Evolutionary conservation across 2,888 invertebrate genomes (phyloP).

Genomic region (Seira ritae): DNA sequence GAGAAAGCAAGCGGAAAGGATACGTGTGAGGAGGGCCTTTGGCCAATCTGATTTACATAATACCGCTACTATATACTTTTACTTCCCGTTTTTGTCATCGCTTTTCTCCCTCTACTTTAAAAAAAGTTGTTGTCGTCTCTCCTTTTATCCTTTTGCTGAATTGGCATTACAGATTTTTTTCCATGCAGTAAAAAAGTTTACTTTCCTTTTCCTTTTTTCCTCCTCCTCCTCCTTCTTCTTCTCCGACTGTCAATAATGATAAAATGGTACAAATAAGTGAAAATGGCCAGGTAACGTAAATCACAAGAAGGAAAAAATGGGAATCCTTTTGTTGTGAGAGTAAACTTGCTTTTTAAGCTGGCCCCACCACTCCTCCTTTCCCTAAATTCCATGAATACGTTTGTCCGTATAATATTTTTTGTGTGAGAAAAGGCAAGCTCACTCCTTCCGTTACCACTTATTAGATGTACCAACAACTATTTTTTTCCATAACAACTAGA

Average conservation of each 20-base stretch:
- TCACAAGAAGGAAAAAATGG: slow-evolving; percentile 30
- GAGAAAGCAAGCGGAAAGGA: slow-evolving; percentile 61
- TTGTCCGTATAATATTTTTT: slow-evolving; percentile 18
- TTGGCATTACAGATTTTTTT: slow-evolving; percentile 41
- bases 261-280: slow-evolving; percentile 63
- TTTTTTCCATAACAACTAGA: too few relatives aligned
- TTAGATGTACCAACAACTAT: neutral
- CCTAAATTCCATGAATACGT: slow-evolving; percentile 46
- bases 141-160: slow-evolving; percentile 39
- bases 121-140: neutral
- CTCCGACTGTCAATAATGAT: slow-evolving; percentile 61
- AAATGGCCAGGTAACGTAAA: slow-evolving; percentile 64
- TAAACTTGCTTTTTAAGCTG: slow-evolving; percentile 52
- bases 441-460: neutral
- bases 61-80: slow-evolving; percentile 42
- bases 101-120: neutral
- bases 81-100: slow-evolving; percentile 23
- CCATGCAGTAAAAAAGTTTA: slow-evolving; percentile 47
- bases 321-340: slow-evolving; percentile 24
- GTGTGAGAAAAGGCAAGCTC: too few relatives aligned
- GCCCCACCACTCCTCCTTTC: slow-evolving; percentile 28
- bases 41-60: slow-evolving; percentile 64
- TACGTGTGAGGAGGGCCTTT: slow-evolving; percentile 57
- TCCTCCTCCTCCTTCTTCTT: slow-evolving; percentile 15
- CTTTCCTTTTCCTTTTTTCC: slow-evolving; percentile 48